Evolutionary conservation across 2,888 invertebrate species (phyloP), one percentile per base, ranked within the genome.

Genomic region (Carabus problematicus): DNA sequence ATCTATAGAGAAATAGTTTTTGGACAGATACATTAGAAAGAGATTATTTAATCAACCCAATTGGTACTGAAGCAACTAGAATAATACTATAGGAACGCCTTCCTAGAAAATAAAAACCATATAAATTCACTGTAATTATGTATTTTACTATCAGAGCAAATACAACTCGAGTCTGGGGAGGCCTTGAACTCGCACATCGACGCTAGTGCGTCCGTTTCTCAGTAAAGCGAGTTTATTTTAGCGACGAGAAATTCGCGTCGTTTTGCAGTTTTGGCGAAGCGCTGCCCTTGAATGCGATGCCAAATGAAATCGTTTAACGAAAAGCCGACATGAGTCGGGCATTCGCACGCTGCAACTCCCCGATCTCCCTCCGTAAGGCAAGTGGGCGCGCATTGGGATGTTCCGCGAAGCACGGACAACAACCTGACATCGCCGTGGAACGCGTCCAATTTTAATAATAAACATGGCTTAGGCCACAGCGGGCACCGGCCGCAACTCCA

Each of bases 371-470:
- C 29, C 29, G 29, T 29, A 29, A 29, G 29, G 2, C n/a, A n/a
- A n/a, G 29, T 29, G 29, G 2, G 29, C 6, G 29, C 29, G 29
- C 29, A 29, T 29, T 29, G 52, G 18, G 11, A 11, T 19, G 19
- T 52, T 12, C 11, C 9, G 16, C 16, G 8, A 41, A n/a, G 47
- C 49, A 41, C 56, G 58, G 66, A 66, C 66, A 66, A 66, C 66
- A 66, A 66, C 66, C 66, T 59, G 59, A 47, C 29, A 45, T 39
- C 52, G 52, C 18, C 3, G 64, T 63, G 66, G 66, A 66, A 66
- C 56, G 66, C 43, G 45, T 66, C 66, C 66, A 66, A 66, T 66
- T 66, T 66, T 66, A 66, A 66, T 66, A 66, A 66, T 66, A 66
- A 58, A 66, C 56, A 40, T 56, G 49, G 49, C 29, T 63, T 52